Evolutionary conservation across 2,113 vertebrate species (phyloP).

Genomic region (Mesitornis unicolor): DNA sequence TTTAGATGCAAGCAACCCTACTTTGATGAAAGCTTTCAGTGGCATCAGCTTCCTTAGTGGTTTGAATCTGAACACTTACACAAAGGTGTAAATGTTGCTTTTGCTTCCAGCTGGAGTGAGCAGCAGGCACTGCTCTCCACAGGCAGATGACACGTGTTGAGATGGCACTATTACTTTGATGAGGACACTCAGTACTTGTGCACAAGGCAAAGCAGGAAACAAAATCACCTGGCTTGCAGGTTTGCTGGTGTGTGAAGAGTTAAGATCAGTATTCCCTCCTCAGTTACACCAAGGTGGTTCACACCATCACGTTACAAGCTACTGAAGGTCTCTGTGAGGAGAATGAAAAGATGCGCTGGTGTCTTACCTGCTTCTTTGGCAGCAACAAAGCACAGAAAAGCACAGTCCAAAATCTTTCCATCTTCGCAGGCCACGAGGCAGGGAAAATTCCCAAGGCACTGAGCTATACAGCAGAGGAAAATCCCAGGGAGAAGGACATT

Average conservation of each 20-base stretch:
- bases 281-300: neutral
- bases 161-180: neutral
- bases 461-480: neutral
- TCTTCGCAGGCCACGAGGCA: neutral
- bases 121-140: fast-evolving
- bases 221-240: neutral
- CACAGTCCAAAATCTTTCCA: neutral
- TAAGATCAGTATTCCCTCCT: neutral
- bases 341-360: neutral
- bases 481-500: neutral
- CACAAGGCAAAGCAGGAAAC: neutral
- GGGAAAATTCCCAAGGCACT: neutral
- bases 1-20: fast-evolving
- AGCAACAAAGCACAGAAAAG: neutral
- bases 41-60: neutral
- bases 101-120: neutral
- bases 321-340: neutral
- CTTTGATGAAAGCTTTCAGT: neutral
- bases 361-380: neutral
- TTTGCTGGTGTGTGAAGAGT: neutral
- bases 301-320: neutral
- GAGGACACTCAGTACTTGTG: neutral
- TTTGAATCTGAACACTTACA: neutral
- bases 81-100: neutral
- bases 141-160: neutral